Percentiles rank a stretch among this genome's conserved stretches.
Conservation (phyloP, 2,113 vertebrate genomes). For the Pagrus major region DNA sequence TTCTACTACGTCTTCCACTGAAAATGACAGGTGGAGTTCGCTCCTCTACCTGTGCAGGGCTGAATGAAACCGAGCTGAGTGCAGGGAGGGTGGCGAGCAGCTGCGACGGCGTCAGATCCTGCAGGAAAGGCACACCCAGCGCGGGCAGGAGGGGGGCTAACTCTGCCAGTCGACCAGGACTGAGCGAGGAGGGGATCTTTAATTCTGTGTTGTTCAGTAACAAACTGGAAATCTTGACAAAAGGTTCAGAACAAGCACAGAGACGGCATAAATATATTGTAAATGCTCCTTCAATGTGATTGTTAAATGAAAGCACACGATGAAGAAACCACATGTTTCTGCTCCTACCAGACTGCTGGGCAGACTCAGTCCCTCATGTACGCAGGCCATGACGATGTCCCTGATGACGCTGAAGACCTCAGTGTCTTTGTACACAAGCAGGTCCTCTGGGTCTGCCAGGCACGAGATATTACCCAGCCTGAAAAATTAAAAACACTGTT, state of each 20-base stretch:
- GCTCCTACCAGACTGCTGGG: conserved; percentile 80
- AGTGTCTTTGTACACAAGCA: conserved; percentile 75
- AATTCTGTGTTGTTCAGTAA: conserved; percentile 71
- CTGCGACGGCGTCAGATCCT: conserved; percentile 75
- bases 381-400: conserved; percentile 78
- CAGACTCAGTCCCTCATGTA: conserved; percentile 61
- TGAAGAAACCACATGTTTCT: background rate
- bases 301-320: background rate
- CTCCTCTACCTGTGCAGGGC: conserved; percentile 80
- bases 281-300: background rate
- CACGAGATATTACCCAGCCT: conserved; percentile 83
- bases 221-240: conserved; percentile 76
- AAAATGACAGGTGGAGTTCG: background rate
- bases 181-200: conserved; percentile 62
- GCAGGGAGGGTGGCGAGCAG: conserved; percentile 68
- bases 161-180: conserved; percentile 64
- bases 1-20: background rate
- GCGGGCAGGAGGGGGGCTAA: conserved; percentile 78
- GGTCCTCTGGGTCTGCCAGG: conserved; percentile 74
- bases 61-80: conserved; percentile 75
- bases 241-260: conserved; percentile 1
- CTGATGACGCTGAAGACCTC: conserved; percentile 75
- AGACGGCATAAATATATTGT: background rate
- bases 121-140: conserved; percentile 81
- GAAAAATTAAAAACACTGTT: conserved; percentile 18